Base-by-base conservation (phyloP, 2,113 vertebrate genomes). In the Cynocephalus volans region DNA sequence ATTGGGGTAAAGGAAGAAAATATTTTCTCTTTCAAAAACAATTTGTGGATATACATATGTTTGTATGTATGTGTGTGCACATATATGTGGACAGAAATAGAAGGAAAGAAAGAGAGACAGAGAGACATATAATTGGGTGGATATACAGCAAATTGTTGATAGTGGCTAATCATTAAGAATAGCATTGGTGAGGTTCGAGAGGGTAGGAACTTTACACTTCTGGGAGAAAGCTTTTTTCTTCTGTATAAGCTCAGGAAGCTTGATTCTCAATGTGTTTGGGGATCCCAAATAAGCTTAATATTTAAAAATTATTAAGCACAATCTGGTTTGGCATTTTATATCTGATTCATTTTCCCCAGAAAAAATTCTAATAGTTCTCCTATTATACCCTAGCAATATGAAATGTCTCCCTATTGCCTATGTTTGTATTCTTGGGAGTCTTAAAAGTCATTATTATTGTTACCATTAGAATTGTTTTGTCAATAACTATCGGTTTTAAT, bases 401-500 rank as follows among this genome's bases (percentile, higher is more conserved):
- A 96, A 91, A 83, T 91, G 6, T 41, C 58, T 96, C 45, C 73
- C 26, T 73, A 54, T 4, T 76, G 33, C 45, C 64, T 81, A n/a
- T 77, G n/a, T 79, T 84, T 93, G 15, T 88, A 62, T 93, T 76
- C 76, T 94, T 82, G 75, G 31, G 33, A 95, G 62, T 88, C 81
- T 91, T 88, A 86, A 96, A 86, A 79, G 36, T 76, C 24, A 33
- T 85, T 81, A 76, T 88, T 88, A 72, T 58, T 90, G 36, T 92
- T 91, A 88, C 58, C 31, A 65, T 77, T 81, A n/a, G 15, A 91
- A 62, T 67, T 64, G 31, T 89, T 95, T 96, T 86, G 24, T 94
- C 82, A 96, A 85, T 91, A 94, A 82, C 12, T 94, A 26, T 4
- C 19, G 85, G 2, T 60, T 96, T 96, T 93, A 45, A 79, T 96